These are phyloP conservation scores for Mizuhopecten yessoensis DNA, from an alignment of 1,140 invertebrate species.

Conservation along the genomic window DNA sequence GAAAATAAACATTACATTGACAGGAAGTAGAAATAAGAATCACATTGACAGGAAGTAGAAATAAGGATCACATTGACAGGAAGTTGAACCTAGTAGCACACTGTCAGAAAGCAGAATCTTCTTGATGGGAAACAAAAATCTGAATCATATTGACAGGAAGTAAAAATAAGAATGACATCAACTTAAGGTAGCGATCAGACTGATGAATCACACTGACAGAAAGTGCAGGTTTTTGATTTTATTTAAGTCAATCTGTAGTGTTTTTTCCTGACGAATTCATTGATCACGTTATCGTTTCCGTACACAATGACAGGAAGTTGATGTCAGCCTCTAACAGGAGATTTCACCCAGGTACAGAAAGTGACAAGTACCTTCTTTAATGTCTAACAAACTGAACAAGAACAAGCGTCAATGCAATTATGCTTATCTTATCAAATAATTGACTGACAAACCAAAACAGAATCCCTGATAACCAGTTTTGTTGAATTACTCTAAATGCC, in stretches of 20 bases:
- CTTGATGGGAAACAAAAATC: not conserved
- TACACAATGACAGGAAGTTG: not conserved
- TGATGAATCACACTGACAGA: too few relatives aligned
- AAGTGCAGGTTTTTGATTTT: too few relatives aligned
- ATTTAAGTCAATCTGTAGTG: too few relatives aligned
- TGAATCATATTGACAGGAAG: too few relatives aligned
- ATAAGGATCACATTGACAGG: not conserved
- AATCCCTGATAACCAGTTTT: not conserved
- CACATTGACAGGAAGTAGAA: not conserved
- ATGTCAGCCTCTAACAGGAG: not conserved
- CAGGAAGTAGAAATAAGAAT: not conserved
- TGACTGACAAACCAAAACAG: not conserved
- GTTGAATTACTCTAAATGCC: not conserved
- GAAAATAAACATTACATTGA: not conserved
- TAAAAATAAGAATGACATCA: not conserved
- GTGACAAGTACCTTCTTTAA: not conserved
- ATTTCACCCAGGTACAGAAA: not conserved
- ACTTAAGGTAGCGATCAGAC: too few relatives aligned
- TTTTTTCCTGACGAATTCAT: too few relatives aligned
- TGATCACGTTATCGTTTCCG: too few relatives aligned
- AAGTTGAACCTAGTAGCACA: too few relatives aligned
- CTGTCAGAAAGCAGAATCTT: not conserved
- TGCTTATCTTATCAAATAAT: constrained; percentile 29
- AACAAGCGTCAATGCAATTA: not conserved
- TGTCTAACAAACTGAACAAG: not conserved